Conservation (phyloP, 2,888 invertebrate genomes). For the Drosophila histrio region DNA sequence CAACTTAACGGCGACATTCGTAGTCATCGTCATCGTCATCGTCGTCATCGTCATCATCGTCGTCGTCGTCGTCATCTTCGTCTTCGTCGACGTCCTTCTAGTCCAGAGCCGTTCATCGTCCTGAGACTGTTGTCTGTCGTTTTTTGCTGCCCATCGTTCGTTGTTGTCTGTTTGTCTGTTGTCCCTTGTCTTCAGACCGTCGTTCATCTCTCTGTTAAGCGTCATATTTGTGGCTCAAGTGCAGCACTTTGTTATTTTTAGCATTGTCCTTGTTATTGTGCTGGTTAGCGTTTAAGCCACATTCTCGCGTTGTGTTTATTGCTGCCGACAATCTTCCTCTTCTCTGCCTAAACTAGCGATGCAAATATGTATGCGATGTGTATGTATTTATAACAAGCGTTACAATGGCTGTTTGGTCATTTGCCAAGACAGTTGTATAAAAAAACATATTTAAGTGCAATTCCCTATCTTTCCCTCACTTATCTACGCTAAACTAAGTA, state of each 20-base stretch:
- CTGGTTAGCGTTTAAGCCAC: constrained; percentile 20
- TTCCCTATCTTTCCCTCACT: too few species aligned
- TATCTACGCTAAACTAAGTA: not conserved
- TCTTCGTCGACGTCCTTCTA: constrained; percentile 9
- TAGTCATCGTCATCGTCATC: not conserved
- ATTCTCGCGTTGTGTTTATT: constrained; percentile 5
- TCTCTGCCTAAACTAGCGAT: constrained; percentile 48
- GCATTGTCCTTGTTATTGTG: constrained; percentile 53
- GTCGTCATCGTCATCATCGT: not conserved
- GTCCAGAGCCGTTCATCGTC: constrained; percentile 15
- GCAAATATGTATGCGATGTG: constrained; percentile 65
- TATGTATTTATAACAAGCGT: constrained; percentile 2
- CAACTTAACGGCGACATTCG: constrained; percentile 63
- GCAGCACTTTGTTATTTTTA: constrained; percentile 74
- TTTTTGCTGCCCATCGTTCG: not conserved
- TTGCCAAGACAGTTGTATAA: constrained; percentile 5
- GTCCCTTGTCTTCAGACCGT: constrained; percentile 25
- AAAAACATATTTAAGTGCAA: constrained; percentile 10
- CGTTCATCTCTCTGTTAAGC: constrained; percentile 18
- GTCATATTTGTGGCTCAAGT: constrained; percentile 78
- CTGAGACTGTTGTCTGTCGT: not conserved
- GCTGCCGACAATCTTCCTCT: not conserved
- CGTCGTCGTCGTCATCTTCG: not conserved
- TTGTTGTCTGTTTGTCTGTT: constrained; percentile 9
- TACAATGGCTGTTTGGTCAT: not conserved